These are phyloP conservation scores for Mamestra configurata DNA, from an alignment of 1,140 invertebrate species.

Conservation along the genomic window DNA sequence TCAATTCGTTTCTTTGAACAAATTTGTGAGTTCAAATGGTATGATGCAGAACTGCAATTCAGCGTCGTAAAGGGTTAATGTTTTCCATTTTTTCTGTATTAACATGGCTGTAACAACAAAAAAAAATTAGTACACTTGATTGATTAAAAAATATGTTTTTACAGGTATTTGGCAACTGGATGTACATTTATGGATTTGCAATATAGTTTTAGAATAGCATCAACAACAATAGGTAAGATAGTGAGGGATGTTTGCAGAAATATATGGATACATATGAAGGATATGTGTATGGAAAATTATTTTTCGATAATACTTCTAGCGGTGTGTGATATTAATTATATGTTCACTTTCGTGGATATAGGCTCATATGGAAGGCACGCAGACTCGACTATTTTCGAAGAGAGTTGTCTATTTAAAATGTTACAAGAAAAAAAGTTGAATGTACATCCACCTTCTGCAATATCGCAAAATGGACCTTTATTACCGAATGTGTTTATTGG, in stretches of 20 bases:
- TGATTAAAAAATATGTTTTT: slow-evolving; percentile 63
- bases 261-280: slow-evolving; percentile 65
- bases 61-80: slow-evolving; percentile 24
- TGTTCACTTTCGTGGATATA: slow-evolving; percentile 25
- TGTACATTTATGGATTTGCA: slow-evolving; percentile 69
- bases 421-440: not conserved
- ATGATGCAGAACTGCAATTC: no score
- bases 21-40: no score
- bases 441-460: not conserved
- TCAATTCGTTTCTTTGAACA: no score
- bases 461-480: slow-evolving; percentile 47
- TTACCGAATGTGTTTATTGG: slow-evolving; percentile 64
- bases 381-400: slow-evolving; percentile 33
- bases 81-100: slow-evolving; percentile 61
- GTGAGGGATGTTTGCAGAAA: slow-evolving; percentile 65
- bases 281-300: slow-evolving; percentile 56
- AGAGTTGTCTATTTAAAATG: slow-evolving; percentile 2
- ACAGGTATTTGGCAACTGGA: slow-evolving; percentile 69
- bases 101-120: slow-evolving; percentile 57
- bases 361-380: slow-evolving; percentile 11
- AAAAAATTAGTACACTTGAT: no score
- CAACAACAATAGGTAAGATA: slow-evolving; percentile 64
- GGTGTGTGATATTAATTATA: slow-evolving; percentile 14
- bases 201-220: slow-evolving; percentile 69
- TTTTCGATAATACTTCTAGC: slow-evolving; percentile 36